Conservation (phyloP, 2,888 invertebrate species). For the Caenorhabditis afra region DNA sequence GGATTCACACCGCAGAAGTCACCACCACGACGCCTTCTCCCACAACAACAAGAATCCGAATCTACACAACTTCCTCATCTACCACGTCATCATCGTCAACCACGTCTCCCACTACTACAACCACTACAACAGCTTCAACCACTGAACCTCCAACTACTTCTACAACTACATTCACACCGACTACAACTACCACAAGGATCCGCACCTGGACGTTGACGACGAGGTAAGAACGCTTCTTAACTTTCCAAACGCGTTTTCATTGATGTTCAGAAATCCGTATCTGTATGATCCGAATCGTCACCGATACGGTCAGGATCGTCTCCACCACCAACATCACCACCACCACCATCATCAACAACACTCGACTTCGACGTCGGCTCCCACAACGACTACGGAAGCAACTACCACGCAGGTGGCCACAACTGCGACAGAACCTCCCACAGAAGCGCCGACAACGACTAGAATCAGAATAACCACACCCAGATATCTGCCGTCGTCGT, state of each 20-base stretch:
- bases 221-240: conserved; percentile 6
- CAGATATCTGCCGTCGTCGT: conserved; percentile 7
- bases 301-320: conserved; percentile 31
- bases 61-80: conserved; percentile 3
- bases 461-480: conserved; percentile 36
- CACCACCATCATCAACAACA: conserved; percentile 44
- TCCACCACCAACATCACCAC: conserved; percentile 39
- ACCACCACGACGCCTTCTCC: not conserved
- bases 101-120: conserved; percentile 19
- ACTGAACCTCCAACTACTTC: conserved; percentile 16
- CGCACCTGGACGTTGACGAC: conserved; percentile 32
- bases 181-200: conserved; percentile 24
- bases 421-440: conserved; percentile 1
- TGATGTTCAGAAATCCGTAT: conserved; percentile 13
- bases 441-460: conserved; percentile 20
- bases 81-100: conserved; percentile 2
- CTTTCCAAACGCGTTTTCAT: not conserved
- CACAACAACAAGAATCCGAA: conserved; percentile 5
- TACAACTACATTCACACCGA: not conserved
- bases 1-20: not conserved
- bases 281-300: conserved; percentile 42
- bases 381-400: conserved; percentile 8
- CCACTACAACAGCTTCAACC: conserved; percentile 9
- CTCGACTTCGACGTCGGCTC: conserved; percentile 15
- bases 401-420: conserved; percentile 33